Evolutionary conservation across 2,113 vertebrate species (phyloP).

Genomic region (Petromus typicus): DNA sequence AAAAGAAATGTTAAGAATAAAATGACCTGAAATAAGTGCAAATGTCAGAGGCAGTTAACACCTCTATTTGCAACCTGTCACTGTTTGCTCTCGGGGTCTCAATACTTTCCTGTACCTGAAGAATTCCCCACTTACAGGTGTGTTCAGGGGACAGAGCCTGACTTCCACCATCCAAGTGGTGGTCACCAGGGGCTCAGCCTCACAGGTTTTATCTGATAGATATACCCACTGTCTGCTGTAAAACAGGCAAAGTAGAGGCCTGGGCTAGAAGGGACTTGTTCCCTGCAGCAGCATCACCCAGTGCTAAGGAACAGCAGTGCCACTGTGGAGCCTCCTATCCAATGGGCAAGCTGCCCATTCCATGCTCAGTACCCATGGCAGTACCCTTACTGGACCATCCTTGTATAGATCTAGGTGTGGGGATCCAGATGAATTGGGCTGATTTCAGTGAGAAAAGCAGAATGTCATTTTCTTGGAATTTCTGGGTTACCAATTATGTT

Average conservation of each 20-base stretch:
- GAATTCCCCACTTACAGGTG: background rate
- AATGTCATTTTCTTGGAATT: background rate
- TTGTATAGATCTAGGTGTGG: background rate
- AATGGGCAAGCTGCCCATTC: background rate
- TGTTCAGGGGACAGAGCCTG: background rate
- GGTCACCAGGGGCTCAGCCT: background rate
- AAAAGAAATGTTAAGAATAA: background rate
- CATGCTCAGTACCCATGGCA: background rate
- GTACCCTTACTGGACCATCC: background rate
- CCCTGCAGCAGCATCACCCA: background rate
- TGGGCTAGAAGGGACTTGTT: background rate
- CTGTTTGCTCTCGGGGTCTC: background rate
- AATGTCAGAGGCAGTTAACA: background rate
- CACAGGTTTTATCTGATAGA: background rate
- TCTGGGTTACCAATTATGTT: background rate
- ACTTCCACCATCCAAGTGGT: background rate
- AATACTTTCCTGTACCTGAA: background rate
- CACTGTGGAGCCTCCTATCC: background rate
- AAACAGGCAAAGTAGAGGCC: background rate
- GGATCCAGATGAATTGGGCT: background rate
- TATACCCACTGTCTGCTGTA: background rate
- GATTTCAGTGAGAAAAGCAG: background rate
- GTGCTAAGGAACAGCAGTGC: accelerated
- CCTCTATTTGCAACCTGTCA: background rate
- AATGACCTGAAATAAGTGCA: background rate